Evolutionary conservation across 2,888 invertebrate genomes (phyloP), one percentile per base, ranked within the genome.

Genomic region (Creontiades dilutus): DNA sequence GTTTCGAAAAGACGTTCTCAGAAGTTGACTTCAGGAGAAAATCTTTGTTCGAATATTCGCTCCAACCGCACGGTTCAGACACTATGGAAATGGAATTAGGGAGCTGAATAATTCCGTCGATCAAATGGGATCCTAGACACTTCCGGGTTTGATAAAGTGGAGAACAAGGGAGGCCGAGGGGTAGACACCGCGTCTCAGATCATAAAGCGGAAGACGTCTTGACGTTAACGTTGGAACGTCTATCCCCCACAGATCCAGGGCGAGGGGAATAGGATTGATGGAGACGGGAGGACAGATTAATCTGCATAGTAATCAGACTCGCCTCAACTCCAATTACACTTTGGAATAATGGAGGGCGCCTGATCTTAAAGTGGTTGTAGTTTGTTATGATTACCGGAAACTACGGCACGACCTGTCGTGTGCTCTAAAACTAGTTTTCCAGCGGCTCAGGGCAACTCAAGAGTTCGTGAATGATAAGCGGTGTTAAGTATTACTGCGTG

Each of bases 241-340:
- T 7, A 37, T 23, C 68, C 27, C n/a, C 61, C 61, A 61, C 52
- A 52, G 11, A 52, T 11, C 52, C 75, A 28, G 75, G 23, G 75
- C 75, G 14, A n/a, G 78, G 46, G 78, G 52, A 52, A 52, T n/a
- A 5, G 23, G 82, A 82, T 82, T 82, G 52, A 52, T 19, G 82
- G 82, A 52, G 82, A 52, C 55, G 55, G 55, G 48, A 52, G n/a
- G 27, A 12, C 55, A 52, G 55, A 82, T 82, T 82, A 82, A 82
- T 82, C 82, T 82, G 82, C 82, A 82, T 82, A 82, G 82, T 82
- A 52, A 82, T 82, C 82, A 82, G 82, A 82, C 82, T 82, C 82
- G 82, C 23, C 82, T 52, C 82, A 82, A 82, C 82, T 82, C 82
- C 48, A 82, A 82, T 82, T 52, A 82, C 82, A 48, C 52, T 82